Percentiles rank a stretch among this genome's conserved stretches.
phyloP scores from a whole-genome alignment of 2,797 vertebrate species.

The Coregonus ussuriensis region DNA sequence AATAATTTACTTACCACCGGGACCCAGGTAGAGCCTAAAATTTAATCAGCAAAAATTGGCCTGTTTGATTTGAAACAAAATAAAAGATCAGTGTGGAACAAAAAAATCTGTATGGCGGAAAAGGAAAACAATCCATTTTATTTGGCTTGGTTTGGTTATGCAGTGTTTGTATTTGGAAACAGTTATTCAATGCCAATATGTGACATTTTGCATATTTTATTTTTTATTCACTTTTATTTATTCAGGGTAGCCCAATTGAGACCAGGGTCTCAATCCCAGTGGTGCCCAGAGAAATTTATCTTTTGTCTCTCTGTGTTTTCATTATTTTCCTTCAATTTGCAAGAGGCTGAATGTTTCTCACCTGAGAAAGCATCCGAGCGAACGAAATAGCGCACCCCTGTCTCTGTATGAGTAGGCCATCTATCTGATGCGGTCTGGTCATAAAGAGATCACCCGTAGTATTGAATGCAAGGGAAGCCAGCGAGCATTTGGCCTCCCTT shows the following conservation, averaged over 20 bases:
- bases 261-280: not conserved
- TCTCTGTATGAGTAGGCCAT: too few species aligned
- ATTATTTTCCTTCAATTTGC: too few species aligned
- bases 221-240: too few species aligned
- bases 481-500: too few species aligned
- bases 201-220: constrained; percentile 55
- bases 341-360: too few species aligned
- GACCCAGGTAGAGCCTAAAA: constrained; percentile 38
- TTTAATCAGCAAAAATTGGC: constrained; percentile 53
- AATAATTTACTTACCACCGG: constrained; percentile 58
- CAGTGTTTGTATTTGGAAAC: constrained; percentile 23
- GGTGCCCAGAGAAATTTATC: too few species aligned
- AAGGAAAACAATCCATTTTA: constrained; percentile 27
- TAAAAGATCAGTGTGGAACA: constrained; percentile 44
- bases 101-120: constrained; percentile 14
- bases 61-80: constrained; percentile 56
- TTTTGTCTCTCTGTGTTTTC: too few species aligned
- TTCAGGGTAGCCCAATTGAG: not conserved
- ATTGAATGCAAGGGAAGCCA: too few species aligned
- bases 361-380: too few species aligned
- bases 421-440: too few species aligned
- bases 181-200: constrained; percentile 49
- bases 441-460: too few species aligned
- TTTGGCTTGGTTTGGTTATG: constrained; percentile 21
- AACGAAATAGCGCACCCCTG: too few species aligned